Evolutionary conservation across 2,797 vertebrate genomes (phyloP), one percentile per base, ranked within the genome.

Genomic region (Chelon labrosus): DNA sequence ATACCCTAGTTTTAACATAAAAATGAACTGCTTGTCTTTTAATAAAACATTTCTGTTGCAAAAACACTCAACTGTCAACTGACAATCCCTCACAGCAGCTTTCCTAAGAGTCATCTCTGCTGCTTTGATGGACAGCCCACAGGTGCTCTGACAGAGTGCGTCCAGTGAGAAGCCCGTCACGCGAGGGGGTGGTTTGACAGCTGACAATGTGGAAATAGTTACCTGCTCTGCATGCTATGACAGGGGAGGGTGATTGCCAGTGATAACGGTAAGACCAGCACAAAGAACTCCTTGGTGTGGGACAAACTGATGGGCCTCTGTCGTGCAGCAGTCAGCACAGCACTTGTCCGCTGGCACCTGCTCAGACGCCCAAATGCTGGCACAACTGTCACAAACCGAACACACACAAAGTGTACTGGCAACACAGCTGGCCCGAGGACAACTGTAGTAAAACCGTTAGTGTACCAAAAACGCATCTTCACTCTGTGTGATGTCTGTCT

Each of bases 331-430:
- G 62, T 78, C 70, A 53, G 79, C n/a, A 17, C 60, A 70, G 53
- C 86, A 87, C 75, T 84, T 83, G 78, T 62, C 64, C 13, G 3
- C 46, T 10, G 69, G 79, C 92, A 92, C 89, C 90, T 93, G 91
- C 83, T 88, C 67, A 22, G 51, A 70, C 59, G 39, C 76, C 65
- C 83, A 83, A 77, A 65, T 83, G 90, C 77, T 85, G 60, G 68
- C 62, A 81, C 90, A 91, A 85, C 88, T 92, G 90, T 88, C 74
- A 50, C 50, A 73, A 58, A 10, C 22, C 12, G 1, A n/a, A 58
- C 16, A 7, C n/a, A 10, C 50, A 27, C 12, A 38, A 66, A 74
- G 53, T 3, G 0, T 53, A 10, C 46, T 74, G 60, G 37, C 72
- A 71, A 59, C 27, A 31, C 79, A 72, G 70, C 76, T 79, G 79